phyloP scores from a whole-genome alignment of 2,888 invertebrate genomes.

The Onchidella celtica region DNA sequence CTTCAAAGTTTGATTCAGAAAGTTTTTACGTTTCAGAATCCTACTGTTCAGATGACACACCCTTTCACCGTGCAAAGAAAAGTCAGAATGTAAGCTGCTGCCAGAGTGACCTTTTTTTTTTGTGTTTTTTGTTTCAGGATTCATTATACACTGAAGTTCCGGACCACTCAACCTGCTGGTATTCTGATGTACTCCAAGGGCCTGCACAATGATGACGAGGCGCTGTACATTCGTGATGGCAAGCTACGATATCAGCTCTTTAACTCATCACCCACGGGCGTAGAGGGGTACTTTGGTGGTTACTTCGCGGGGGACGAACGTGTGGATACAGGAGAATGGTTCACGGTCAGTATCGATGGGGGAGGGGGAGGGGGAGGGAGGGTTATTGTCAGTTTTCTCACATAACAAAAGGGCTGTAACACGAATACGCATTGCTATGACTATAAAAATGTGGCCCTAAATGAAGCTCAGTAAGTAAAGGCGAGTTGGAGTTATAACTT shows the following conservation, averaged over 20 bases:
- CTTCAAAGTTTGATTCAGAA: too few relatives aligned
- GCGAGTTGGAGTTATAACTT: too few relatives aligned
- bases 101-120: too few relatives aligned
- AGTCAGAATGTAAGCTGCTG: too few relatives aligned
- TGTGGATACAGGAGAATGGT: slow-evolving; percentile 46
- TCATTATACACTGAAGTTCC: slow-evolving; percentile 52
- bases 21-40: too few relatives aligned
- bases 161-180: slow-evolving; percentile 33
- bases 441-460: too few relatives aligned
- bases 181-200: slow-evolving; percentile 52
- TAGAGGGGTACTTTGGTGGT: slow-evolving; percentile 50
- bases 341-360: slow-evolving; percentile 50
- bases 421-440: neutral
- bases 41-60: too few relatives aligned
- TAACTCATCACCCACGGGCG: slow-evolving; percentile 51
- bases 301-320: slow-evolving; percentile 15
- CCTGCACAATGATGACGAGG: slow-evolving; percentile 51
- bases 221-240: slow-evolving; percentile 48
- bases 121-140: slow-evolving; percentile 36
- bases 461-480: too few relatives aligned
- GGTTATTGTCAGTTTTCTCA: neutral
- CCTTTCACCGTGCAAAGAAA: too few relatives aligned
- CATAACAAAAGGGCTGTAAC: neutral
- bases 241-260: slow-evolving; percentile 51
- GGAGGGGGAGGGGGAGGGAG: too few relatives aligned